Base-by-base conservation (phyloP, 2,888 invertebrate genomes). In the Podabrus alpinus region DNA sequence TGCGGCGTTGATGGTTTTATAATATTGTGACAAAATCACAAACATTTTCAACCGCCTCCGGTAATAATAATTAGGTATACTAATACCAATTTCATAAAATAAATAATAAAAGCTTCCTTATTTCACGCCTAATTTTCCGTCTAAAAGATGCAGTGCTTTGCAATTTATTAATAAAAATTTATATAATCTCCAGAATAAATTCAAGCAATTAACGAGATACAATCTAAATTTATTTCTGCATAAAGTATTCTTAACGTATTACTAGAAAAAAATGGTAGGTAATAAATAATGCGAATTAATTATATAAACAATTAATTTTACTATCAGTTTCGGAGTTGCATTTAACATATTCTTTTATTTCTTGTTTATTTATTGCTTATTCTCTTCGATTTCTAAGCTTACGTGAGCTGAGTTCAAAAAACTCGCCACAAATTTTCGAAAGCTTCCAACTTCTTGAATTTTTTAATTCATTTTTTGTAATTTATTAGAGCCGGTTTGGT, bases 1-100 rank as follows among this genome's bases (percentile, higher is more conserved):
- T 75, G 73, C 66, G 45, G 69, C 72, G 75, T 66, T 77, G 75
- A 77, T 75, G 73, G 77, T 75, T 75, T 75, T 77, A 75, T 75
- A 75, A 73, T 68, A 70, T 69, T 68, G 69, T 66, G 62, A 66
- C 72, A 21, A 21, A 24, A 19, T n/a, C n/a, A n/a, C n/a, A n/a
- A n/a, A n/a, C n/a, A n/a, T n/a, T n/a, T n/a, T n/a, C n/a, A 19
- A 25, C 13, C 16, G 61, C 24, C 10, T 15, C 60, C 16, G 10
- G 11, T 11, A 17, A 15, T 61, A 61, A 61, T 13, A 15, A 59
- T 13, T 9, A n/a, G n/a, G n/a, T n/a, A n/a, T n/a, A n/a, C n/a
- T 64, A 19, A 10, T 64, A 64, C 19, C 17, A 17, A 64, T 19
- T 64, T 64, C 19, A 64, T 61, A 45, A 45, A 45, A 45, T 61